Base-by-base conservation (phyloP, 1,140 invertebrate genomes). In the Achroia grisella region DNA sequence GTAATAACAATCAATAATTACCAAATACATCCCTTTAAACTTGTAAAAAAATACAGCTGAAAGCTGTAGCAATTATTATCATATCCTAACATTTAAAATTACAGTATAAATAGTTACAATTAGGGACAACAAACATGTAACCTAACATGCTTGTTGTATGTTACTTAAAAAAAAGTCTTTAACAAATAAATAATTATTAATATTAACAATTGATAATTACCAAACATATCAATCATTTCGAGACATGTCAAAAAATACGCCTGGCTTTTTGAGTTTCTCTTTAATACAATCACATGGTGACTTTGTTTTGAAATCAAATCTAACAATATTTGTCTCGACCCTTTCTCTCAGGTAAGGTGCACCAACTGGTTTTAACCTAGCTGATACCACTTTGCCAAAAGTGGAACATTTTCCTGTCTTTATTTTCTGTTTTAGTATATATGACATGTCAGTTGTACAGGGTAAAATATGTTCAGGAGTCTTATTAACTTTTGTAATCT, bases 281-380 rank as follows among this genome's bases (percentile, higher is more conserved):
- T 68, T 71, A 17, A 68, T 63, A 11, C 69, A 15, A 50, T 81
- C 74, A 65, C 73, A 73, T 13, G 77, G 74, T 23, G 74, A 78
- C 13, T 62, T 64, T 10, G 69, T 73, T 10, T 49, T 61, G 40
- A 81, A 79, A 48, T 73, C 66, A 60, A 81, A 81, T 12, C 44
- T 37, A 11, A 55, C 41, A 36, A 81, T 67, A 14, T 53, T 52
- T 5, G 48, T 43, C 17, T 54, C 11, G 9, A 67, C 37, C 11
- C 56, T 53, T 39, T 65, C 62, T 23, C 39, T 60, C 2, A 77
- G 49, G 32, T 79, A 79, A 30, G 66, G 65, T 37, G 58, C 61
- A 9, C 71, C 61, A 2, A 71, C 56, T 8, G 63, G 65, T 29
- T 42, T 60, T 9, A 64, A 23, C 33, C 64, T 48, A 15, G 73